Evolutionary conservation across 1,140 invertebrate species (phyloP), one percentile per base, ranked within the genome.

Genomic region (Drosophila kanapiae): DNA sequence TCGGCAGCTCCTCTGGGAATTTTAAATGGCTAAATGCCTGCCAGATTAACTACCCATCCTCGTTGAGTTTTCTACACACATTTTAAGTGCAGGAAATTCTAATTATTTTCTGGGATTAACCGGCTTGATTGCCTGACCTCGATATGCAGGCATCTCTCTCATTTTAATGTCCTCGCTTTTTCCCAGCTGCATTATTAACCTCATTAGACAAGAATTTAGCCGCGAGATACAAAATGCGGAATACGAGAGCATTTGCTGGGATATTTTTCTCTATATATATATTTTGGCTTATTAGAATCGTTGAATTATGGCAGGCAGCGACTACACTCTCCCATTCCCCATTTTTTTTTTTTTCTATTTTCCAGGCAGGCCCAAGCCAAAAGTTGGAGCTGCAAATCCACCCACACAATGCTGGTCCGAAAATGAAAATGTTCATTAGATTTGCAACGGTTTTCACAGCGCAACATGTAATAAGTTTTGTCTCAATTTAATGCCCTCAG

Each of bases 381-480:
- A n/a, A n/a, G n/a, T n/a, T n/a, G n/a, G n/a, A n/a, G n/a, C n/a
- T n/a, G n/a, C 63, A 71, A 63, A 76, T 86, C 67, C 83, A 53
- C 83, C 84, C 83, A 87, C 83, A 76, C 80, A 69, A 60, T 78
- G 68, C 68, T 56, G 43, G 48, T 59, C 57, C 56, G 80, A 78
- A 88, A 88, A 87, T 88, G 80, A 87, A 87, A 87, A 87, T 87
- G 84, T 87, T 87, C 84, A 87, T 87, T 87, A 83, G 84, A 71
- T 83, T 87, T 88, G 83, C 83, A 87, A 87, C 84, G 83, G 83
- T 88, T 88, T 87, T 80, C 84, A 27, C 53, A 68, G 84, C 77
- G 71, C 77, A 88, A 88, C 80, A 75, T 87, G 74, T 87, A 84
- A 87, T 87, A 88, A 88, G 85, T 88, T 84, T 78, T 43, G n/a